Evolutionary conservation across 2,888 invertebrate genomes (phyloP).

Genomic region (Drosophila ochracea): DNA sequence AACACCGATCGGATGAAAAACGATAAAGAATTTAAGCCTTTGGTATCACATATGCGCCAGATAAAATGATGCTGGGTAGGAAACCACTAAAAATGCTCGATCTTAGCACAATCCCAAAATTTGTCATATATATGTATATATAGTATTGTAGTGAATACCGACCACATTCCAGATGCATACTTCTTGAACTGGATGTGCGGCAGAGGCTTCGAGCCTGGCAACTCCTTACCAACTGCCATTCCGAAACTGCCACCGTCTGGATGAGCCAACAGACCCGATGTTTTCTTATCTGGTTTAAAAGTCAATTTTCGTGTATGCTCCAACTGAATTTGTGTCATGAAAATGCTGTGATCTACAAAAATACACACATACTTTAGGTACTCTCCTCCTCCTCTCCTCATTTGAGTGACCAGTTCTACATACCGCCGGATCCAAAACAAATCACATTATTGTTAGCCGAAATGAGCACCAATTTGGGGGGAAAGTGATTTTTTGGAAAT

Average conservation of each 20-base stretch:
- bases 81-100: neutral
- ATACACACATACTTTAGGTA: neutral
- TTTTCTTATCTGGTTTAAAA: constrained; percentile 69
- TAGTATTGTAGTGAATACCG: constrained; percentile 42
- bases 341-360: constrained; percentile 78
- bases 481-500: constrained; percentile 87
- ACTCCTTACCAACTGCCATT: constrained; percentile 35
- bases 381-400: neutral
- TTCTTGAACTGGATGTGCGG: constrained; percentile 69
- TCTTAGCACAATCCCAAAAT: neutral
- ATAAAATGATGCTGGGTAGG: neutral
- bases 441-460: constrained; percentile 87
- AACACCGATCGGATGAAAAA: neutral
- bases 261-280: constrained; percentile 31
- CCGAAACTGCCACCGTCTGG: constrained; percentile 23
- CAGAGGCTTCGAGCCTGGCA: constrained; percentile 49
- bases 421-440: constrained; percentile 87
- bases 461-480: constrained; percentile 87
- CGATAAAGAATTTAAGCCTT: neutral
- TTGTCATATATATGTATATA: neutral
- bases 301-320: constrained; percentile 83
- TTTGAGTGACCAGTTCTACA: neutral
- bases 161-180: constrained; percentile 72
- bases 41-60: neutral
- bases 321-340: constrained; percentile 83